These are phyloP conservation scores for Clarias fuscus DNA, from an alignment of 2,797 vertebrate species.

Conservation along the genomic window DNA sequence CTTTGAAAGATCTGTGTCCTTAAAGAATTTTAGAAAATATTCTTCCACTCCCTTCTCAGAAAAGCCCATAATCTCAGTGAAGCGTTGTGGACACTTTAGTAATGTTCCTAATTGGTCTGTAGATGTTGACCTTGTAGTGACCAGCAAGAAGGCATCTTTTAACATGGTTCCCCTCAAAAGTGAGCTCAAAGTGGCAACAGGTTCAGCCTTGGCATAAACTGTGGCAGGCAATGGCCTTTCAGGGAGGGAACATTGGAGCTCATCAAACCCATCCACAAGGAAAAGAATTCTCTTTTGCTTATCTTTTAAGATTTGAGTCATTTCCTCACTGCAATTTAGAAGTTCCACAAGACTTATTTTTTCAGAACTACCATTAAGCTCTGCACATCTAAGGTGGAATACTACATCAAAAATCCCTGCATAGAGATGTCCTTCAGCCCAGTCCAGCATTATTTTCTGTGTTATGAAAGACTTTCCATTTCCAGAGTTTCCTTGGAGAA, in stretches of 20 bases:
- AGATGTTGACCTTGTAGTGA: slow-evolving; percentile 40
- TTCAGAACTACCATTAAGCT: slow-evolving; percentile 30
- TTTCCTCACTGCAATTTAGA: slow-evolving; percentile 28
- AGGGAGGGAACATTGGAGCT: slow-evolving; percentile 26
- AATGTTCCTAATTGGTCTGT: slow-evolving; percentile 3
- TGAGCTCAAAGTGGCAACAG: slow-evolving; percentile 14
- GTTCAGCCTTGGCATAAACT: background rate
- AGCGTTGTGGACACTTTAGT: slow-evolving; percentile 41
- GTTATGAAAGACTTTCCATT: slow-evolving; percentile 45
- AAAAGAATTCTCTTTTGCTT: slow-evolving; percentile 30
- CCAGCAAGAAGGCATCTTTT: slow-evolving; percentile 18
- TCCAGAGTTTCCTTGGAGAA: slow-evolving; percentile 50
- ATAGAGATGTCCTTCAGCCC: slow-evolving; percentile 27
- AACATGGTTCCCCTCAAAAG: slow-evolving; percentile 31
- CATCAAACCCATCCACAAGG: slow-evolving; percentile 51
- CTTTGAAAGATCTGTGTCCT: background rate
- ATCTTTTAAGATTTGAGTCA: slow-evolving; percentile 29
- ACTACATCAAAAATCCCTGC: slow-evolving; percentile 19
- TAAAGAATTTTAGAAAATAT: slow-evolving; percentile 26
- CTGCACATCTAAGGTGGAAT: slow-evolving; percentile 46
- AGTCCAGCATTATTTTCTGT: slow-evolving; percentile 48
- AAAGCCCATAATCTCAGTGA: slow-evolving; percentile 45
- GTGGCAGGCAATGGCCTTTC: background rate
- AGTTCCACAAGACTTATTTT: slow-evolving; percentile 32
- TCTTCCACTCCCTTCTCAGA: slow-evolving; percentile 31